Evolutionary conservation across 2,888 invertebrate species (phyloP), one percentile per base, ranked within the genome.

Genomic region (Steinernema carpocapsae): DNA sequence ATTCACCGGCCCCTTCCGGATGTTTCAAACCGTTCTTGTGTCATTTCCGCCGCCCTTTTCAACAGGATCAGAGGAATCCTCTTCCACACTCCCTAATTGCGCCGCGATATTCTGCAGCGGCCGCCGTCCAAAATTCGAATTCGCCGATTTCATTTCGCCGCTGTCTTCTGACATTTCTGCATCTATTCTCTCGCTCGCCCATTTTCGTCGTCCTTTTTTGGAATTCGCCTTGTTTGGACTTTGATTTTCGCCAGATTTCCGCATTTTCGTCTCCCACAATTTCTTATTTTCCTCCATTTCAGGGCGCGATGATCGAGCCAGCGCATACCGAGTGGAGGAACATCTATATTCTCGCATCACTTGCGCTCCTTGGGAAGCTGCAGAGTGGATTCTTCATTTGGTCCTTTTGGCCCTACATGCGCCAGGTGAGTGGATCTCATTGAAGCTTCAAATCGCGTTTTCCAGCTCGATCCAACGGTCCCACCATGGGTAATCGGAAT

Each of bases 381-480:
- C 81, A 81, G 42, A 82, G 76, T 52, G 59, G 77, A 42, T 64
- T 64, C 32, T 64, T 26, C 64, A 29, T 64, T 17, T 64, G 64
- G 64, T 64, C 64, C 17, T n/a, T 64, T 26, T 64, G 64, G 64
- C 64, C 64, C 32, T 64, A 64, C 19, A 26, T 64, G 17, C 64
- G 64, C 1, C 32, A 64, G 64, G 32, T 64, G 37, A 37, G 37
- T 37, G 37, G 10, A 37, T 37, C 4, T 37, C 10, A 37, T 37
- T 37, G 37, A 37, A 6, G 10, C 3, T 37, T 37, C 4, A 37
- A 37, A 37, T 37, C 37, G 37, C 37, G 37, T 81, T 81, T 74
- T 80, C 80, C 74, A 76, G 79, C 42, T 82, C 76, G 76, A 75
- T 70, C 43, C 79, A 82, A 71, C 81, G 79, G 78, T 77, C 76